Conservation (phyloP, 2,888 invertebrate genomes). For the Amphipoea lucens region DNA sequence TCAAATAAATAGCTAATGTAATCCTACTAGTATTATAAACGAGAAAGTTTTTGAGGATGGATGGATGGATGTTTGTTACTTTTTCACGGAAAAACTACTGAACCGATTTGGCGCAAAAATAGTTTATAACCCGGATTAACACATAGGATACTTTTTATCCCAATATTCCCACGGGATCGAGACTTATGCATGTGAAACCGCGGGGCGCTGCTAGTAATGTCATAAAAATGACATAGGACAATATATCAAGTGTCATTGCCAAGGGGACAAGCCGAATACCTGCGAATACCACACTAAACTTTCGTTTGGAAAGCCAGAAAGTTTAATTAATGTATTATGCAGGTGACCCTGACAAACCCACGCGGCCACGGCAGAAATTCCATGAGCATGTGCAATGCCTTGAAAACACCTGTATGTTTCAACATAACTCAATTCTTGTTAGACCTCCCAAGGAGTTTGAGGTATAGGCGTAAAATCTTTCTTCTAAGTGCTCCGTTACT, state of each 20-base stretch:
- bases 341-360: conserved; percentile 31
- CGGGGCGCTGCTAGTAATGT: not conserved
- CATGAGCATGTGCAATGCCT: not conserved
- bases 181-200: no score
- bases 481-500: not conserved
- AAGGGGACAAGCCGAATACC: not conserved
- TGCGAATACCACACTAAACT: not conserved
- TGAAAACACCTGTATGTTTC: conserved; percentile 23
- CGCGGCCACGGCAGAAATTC: conserved; percentile 21
- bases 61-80: no score
- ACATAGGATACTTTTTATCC: no score
- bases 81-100: no score
- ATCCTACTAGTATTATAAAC: no score
- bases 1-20: not conserved
- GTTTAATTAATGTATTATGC: conserved; percentile 23
- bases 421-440: conserved; percentile 1
- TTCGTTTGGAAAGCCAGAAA: conserved; percentile 44
- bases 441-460: not conserved
- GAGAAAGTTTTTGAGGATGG: no score
- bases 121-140: no score
- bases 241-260: not conserved
- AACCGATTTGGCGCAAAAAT: no score
- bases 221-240: not conserved
- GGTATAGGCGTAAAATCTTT: not conserved
- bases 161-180: no score